Evolutionary conservation across 2,797 vertebrate genomes (phyloP), one percentile per base, ranked within the genome.

Genomic region (Pitangus sulphuratus): DNA sequence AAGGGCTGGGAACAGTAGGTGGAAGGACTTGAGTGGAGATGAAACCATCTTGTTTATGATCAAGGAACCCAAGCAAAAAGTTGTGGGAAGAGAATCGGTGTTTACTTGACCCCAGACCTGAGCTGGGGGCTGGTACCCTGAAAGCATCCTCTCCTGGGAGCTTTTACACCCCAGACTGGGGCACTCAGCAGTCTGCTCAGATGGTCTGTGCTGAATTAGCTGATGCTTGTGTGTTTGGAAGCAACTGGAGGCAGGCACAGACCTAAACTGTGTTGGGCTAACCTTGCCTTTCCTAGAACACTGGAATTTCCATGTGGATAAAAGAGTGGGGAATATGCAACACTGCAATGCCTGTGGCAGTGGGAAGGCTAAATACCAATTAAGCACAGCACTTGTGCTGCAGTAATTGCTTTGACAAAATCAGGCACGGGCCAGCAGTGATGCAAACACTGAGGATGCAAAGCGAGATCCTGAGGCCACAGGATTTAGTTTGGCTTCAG

Each of bases 1-100:
- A 91, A 94, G 62, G 83, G 14, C 61, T 90, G 79, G 60, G 69
- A 95, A 61, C 54, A 58, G 90, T 79, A 79, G 89, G 89, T 96
- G 82, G 87, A 93, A 78, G 69, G 83, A 81, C 65, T 91, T 61
- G 76, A 93, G 44, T 57, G 84, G 51, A 78, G 93, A 83, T 91
- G 79, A 93, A 93, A 30, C 69, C 26, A 30, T 58, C 39, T 54
- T 1, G 0, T 84, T 91, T 78, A n/a, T 93, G 45, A 75, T 69
- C 10, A 24, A 83, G 61, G 30, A 54, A 81, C 15, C 31, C 40
- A 15, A 71, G 71, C 68, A 24, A 14, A 31, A 19, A 54, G 28
- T 31, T 88, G 37, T 72, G 54, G 28, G 31, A n/a, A 62, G 11
- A 45, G 33, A 81, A 61, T 78, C 5, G 11, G 26, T 37, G 25